A percentile compares a stretch with the other conserved stretches of the same genome.
Evolutionary conservation across 2,113 vertebrate genomes (phyloP).

Genomic region (Euleptes europaea): DNA sequence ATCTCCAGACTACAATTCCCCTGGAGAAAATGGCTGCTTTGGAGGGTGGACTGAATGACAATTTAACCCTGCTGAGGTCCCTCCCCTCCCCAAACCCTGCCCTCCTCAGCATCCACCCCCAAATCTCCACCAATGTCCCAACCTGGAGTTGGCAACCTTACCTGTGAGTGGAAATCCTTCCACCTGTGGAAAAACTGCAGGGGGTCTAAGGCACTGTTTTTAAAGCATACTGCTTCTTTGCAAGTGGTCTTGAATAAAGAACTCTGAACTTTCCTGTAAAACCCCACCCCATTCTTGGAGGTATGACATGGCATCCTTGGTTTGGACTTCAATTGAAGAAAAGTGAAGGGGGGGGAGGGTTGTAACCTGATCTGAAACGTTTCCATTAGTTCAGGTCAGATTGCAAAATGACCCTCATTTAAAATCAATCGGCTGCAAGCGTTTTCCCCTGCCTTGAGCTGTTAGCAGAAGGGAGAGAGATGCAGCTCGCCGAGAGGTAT

Average conservation of each 20-base stretch:
- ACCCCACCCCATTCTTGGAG: neutral
- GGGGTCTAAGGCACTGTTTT: no score
- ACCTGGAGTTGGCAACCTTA: no score
- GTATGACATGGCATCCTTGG: neutral
- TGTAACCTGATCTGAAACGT: neutral
- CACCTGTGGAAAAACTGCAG: no score
- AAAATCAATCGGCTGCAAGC: neutral
- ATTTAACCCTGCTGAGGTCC: no score
- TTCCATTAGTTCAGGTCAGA: neutral
- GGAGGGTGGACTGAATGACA: no score
- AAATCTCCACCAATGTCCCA: no score
- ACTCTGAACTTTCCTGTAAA: neutral
- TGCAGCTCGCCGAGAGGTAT: constrained; percentile 12
- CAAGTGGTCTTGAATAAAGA: neutral
- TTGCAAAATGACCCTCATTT: no score
- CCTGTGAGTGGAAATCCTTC: no score
- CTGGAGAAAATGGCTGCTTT: no score
- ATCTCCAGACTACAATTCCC: no score
- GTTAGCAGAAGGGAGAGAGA: neutral
- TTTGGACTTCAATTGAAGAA: neutral
- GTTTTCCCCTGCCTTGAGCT: neutral
- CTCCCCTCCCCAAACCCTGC: no score
- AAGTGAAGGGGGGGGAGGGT: neutral
- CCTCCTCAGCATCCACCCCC: no score
- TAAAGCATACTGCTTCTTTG: neutral